Base-by-base conservation (phyloP, 2,113 vertebrate genomes). In the Ploceus nigricollis region DNA sequence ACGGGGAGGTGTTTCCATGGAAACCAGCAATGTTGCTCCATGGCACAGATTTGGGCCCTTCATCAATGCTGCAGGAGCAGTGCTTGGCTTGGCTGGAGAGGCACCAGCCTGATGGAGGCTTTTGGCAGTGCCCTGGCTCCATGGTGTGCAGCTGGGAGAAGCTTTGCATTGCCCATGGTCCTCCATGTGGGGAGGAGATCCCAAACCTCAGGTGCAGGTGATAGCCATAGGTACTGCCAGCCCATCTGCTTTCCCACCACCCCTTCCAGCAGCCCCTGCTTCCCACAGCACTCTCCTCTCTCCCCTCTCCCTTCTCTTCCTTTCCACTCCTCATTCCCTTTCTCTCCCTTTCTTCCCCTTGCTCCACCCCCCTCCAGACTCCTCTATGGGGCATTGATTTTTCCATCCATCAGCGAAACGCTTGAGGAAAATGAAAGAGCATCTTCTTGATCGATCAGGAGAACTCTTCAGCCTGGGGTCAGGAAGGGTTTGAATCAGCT, bases 331-430 rank as follows among this genome's bases (percentile, higher is more conserved):
- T 90, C 4, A 0, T 77, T 82, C 69, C 39, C 53, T 92, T 87
- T 83, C 87, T 90, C 72, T 88, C 91, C 68, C 81, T 78, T 91
- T 91, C 81, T 94, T 94, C 65, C 42, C 73, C 37, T 78, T 77
- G 65, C 93, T 96, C 94, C 82, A 92, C 84, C 90, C 82, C 96
- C 82, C 57, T 57, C 79, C 94, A 90, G 79, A 85, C 95, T 95
- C 82, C 96, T 85, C 94, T 11, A 76, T 93, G 89, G 96, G 84
- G 58, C 97, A 98, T 98, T 91, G 98, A 98, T 98, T 98, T 98
- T 97, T 97, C 97, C 96, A 97, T 98, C 98, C 97, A 90, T 98
- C 98, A 98, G 97, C 53, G 90, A 94, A 98, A 98, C 82, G 96
- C 98, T 97, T 79, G 94, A 97, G 97, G 98, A 97, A 97, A 97